Percentiles rank a stretch among this genome's conserved stretches.
Evolutionary conservation across 2,888 invertebrate genomes (phyloP).

Genomic region (Callinectes sapidus): DNA sequence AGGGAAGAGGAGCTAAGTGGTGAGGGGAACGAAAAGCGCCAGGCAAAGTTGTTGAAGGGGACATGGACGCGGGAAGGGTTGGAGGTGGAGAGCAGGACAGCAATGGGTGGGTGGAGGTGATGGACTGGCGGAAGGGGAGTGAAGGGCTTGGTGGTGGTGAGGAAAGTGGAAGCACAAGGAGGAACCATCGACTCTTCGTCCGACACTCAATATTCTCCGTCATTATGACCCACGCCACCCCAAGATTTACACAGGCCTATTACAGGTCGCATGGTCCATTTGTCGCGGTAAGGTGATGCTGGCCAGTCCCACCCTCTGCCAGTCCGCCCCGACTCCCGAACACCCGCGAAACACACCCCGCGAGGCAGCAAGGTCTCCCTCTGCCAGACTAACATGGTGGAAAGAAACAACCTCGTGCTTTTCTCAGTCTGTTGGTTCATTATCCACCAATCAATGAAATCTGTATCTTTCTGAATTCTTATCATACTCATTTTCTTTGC

Average conservation of each 20-base stretch:
- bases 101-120: not conserved
- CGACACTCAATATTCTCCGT: constrained; percentile 60
- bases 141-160: not conserved
- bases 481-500: not conserved
- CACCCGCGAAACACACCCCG: not conserved
- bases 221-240: constrained; percentile 59
- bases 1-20: constrained; percentile 14
- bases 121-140: not conserved
- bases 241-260: constrained; percentile 69
- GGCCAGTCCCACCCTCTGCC: constrained; percentile 16
- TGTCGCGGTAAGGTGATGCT: constrained; percentile 59
- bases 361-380: not conserved
- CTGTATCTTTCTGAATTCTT: not conserved
- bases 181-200: not conserved
- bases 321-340: not conserved
- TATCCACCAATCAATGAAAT: not conserved
- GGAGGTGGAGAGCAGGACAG: not conserved
- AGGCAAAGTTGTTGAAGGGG: not conserved
- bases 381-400: not conserved
- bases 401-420: not conserved
- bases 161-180: not conserved
- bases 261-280: constrained; percentile 66
- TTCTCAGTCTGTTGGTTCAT: not conserved
- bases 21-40: constrained; percentile 15
- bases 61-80: not conserved